A percentile compares a stretch with the other conserved stretches of the same genome.
phyloP scores from a whole-genome alignment of 2,888 invertebrate species.

The Malthinus seriepunctatus region DNA sequence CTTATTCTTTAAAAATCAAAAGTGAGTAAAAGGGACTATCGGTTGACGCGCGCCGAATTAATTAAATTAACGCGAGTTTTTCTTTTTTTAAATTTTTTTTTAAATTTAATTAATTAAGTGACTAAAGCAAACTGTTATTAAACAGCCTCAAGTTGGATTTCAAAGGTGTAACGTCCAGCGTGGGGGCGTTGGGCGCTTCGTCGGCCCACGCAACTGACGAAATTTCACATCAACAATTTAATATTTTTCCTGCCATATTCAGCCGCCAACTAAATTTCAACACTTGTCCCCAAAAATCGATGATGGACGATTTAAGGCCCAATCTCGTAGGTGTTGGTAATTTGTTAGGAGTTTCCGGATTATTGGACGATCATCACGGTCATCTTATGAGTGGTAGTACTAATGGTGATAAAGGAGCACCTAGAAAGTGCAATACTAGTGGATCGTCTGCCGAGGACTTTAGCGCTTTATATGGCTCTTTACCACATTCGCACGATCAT shows the following conservation, averaged over 20 bases:
- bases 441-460: constrained; percentile 88
- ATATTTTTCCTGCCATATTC: constrained; percentile 90
- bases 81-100: not conserved
- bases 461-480: constrained; percentile 76
- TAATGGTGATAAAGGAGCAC: constrained; percentile 53
- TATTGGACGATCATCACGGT: constrained; percentile 76
- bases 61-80: not conserved
- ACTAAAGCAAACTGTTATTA: constrained; percentile 2
- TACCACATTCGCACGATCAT: constrained; percentile 56
- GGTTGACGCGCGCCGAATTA: not conserved
- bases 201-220: constrained; percentile 54
- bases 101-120: not conserved
- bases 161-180: constrained; percentile 74
- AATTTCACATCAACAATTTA: constrained; percentile 78
- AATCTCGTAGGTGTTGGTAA: constrained; percentile 80
- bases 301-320: constrained; percentile 86
- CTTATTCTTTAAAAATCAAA: not conserved
- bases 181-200: constrained; percentile 64
- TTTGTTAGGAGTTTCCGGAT: constrained; percentile 75
- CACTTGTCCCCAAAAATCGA: constrained; percentile 68
- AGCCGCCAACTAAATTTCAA: constrained; percentile 86
- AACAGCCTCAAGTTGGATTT: constrained; percentile 81
- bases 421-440: constrained; percentile 76
- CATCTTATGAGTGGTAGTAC: constrained; percentile 57
- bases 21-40: not conserved